Evolutionary conservation across 1,140 invertebrate species (phyloP).

Genomic region (Grapholita molesta): DNA sequence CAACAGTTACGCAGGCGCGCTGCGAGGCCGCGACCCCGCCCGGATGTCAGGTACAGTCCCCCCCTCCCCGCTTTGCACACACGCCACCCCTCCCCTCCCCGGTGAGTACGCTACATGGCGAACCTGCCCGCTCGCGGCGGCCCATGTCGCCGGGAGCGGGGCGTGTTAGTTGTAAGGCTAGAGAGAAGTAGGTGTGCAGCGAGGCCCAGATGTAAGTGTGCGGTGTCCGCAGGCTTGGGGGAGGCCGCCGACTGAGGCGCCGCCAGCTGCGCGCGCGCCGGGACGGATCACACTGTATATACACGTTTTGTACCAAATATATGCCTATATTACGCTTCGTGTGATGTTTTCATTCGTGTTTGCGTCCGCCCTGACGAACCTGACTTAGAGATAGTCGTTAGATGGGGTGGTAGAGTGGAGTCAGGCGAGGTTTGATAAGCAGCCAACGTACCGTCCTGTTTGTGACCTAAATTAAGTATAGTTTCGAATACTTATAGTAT

Average conservation of each 20-base stretch:
- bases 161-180: neutral
- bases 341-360: conserved; percentile 1
- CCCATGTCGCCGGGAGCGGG: neutral
- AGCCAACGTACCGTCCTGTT: neutral
- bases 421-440: neutral
- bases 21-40: conserved; percentile 84
- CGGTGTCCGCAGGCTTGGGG: neutral
- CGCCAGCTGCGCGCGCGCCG: neutral
- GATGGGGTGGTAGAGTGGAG: neutral
- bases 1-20: conserved; percentile 88
- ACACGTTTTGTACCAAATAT: conserved; percentile 9
- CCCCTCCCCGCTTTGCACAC: neutral
- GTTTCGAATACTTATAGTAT: too few species aligned
- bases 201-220: neutral
- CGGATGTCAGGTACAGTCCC: conserved; percentile 82
- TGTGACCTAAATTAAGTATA: too few species aligned
- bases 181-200: neutral
- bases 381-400: neutral
- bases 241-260: neutral
- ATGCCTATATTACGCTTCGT: conserved; percentile 8
- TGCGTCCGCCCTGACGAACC: neutral
- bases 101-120: conserved; percentile 1
- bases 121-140: neutral
- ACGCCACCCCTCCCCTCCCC: neutral
- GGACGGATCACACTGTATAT: conserved; percentile 16